A percentile compares a stretch with the other conserved stretches of the same genome.
Evolutionary conservation across 2,113 vertebrate genomes (phyloP).

Genomic region (Cariama cristata): DNA sequence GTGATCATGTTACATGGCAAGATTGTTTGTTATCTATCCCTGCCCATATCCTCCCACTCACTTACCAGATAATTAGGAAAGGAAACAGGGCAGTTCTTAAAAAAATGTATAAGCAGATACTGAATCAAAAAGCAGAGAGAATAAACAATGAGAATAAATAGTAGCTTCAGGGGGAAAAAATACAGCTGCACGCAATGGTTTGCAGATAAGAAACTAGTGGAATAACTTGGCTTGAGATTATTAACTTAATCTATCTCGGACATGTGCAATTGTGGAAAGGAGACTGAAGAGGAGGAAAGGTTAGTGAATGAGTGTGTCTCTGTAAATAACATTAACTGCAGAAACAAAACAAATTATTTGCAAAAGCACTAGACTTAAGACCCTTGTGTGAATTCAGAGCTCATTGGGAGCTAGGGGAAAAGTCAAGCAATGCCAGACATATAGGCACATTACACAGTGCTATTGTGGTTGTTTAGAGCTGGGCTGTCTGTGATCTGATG

Average conservation of each 20-base stretch:
- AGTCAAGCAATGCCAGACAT: not conserved
- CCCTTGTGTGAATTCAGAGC: not conserved
- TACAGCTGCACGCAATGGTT: accelerated
- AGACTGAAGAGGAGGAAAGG: not conserved
- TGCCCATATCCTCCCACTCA: not conserved
- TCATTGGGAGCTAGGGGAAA: not conserved
- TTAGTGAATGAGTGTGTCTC: not conserved
- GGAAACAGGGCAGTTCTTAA: not conserved
- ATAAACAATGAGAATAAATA: not conserved
- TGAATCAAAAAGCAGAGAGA: not conserved
- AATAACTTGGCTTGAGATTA: not conserved
- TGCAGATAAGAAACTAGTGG: not conserved
- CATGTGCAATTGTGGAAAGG: not conserved
- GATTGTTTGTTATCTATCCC: no score
- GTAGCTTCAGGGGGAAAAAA: not conserved
- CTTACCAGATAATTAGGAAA: not conserved
- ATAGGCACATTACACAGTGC: accelerated
- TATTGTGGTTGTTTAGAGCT: not conserved
- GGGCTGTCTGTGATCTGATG: not conserved
- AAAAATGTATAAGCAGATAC: not conserved
- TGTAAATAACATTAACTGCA: not conserved
- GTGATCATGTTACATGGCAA: not conserved
- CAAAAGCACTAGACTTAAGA: not conserved
- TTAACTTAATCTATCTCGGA: not conserved
- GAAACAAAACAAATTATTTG: not conserved